phyloP scores from a whole-genome alignment of 2,797 vertebrate species.

The Sebastes minor region DNA sequence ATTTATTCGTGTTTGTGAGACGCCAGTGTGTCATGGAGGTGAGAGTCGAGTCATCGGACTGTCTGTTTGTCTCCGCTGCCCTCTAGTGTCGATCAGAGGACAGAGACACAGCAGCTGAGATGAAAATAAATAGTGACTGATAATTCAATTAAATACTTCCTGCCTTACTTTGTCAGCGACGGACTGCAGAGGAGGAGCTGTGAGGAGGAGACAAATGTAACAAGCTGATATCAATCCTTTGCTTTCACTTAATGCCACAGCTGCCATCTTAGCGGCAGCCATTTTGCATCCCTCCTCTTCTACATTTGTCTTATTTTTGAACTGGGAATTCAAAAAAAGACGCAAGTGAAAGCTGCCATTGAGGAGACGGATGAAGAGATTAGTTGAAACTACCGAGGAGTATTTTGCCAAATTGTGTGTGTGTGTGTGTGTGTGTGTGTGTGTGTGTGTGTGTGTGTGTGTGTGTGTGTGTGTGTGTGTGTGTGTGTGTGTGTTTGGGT shows the following conservation, averaged over 20 bases:
- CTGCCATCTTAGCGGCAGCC: slow-evolving; percentile 31
- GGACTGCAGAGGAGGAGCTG: slow-evolving; percentile 24
- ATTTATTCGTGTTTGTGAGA: slow-evolving; percentile 49
- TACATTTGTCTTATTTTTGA: slow-evolving; percentile 30
- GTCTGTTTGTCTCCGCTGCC: slow-evolving; percentile 70
- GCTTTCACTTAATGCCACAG: slow-evolving; percentile 48
- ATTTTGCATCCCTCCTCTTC: slow-evolving; percentile 41
- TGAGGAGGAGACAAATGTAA: slow-evolving; percentile 31
- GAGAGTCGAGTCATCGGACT: slow-evolving; percentile 20
- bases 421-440: too few relatives aligned
- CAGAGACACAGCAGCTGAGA: slow-evolving; percentile 71
- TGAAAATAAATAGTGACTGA: slow-evolving; percentile 77
- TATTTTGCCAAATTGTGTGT: slow-evolving; percentile 91
- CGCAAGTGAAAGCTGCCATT: slow-evolving; percentile 26
- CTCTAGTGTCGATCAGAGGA: slow-evolving; percentile 44
- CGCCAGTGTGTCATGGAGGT: slow-evolving; percentile 30
- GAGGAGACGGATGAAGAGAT: slow-evolving; percentile 27
- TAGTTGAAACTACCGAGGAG: slow-evolving; percentile 59
- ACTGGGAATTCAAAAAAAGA: slow-evolving; percentile 41
- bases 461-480: slow-evolving; percentile 45
- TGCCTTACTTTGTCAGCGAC: slow-evolving; percentile 89
- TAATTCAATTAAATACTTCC: slow-evolving; percentile 87
- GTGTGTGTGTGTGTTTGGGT: slow-evolving; percentile 53
- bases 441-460: slow-evolving; percentile 66
- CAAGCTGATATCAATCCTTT: slow-evolving; percentile 39